Conservation (phyloP, 2,888 invertebrate species). For the Eucera pruinosa region DNA sequence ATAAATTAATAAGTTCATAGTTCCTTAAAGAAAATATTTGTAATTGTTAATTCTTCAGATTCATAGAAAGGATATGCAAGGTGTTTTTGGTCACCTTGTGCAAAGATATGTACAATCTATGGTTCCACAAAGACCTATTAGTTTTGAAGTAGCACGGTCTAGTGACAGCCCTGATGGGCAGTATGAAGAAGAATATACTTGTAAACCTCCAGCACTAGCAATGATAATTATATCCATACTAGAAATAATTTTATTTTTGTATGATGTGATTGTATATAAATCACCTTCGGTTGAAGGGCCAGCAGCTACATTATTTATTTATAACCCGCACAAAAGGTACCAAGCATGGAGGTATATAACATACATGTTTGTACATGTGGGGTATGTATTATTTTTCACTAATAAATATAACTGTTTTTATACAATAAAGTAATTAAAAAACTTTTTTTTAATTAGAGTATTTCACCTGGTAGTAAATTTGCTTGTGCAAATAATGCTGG, state of each 20-base stretch:
- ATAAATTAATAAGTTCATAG: no score
- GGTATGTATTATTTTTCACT: constrained; percentile 86
- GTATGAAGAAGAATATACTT: constrained; percentile 96
- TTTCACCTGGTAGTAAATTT: constrained; percentile 96
- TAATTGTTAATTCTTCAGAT: constrained; percentile 75
- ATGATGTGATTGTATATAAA: constrained; percentile 75
- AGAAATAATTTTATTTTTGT: constrained; percentile 90
- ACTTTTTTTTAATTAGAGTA: constrained; percentile 85
- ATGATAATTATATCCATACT: constrained; percentile 95
- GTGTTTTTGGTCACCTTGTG: constrained; percentile 88
- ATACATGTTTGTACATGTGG: constrained; percentile 98
- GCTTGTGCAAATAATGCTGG: constrained; percentile 95
- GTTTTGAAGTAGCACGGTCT: constrained; percentile 81
- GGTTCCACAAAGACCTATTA: constrained; percentile 85
- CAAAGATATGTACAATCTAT: constrained; percentile 87
- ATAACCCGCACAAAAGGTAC: constrained; percentile 92
- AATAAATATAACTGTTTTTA: not conserved
- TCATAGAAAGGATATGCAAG: constrained; percentile 85
- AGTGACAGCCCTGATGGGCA: constrained; percentile 87
- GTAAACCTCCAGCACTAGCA: constrained; percentile 96
- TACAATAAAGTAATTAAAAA: not conserved
- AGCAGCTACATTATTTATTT: constrained; percentile 92
- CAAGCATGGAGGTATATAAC: constrained; percentile 97
- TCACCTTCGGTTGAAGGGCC: constrained; percentile 87
- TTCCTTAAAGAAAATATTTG: no score